Evolutionary conservation across 2,797 vertebrate genomes (phyloP), one percentile per base, ranked within the genome.

Genomic region (Hyperoplus immaculatus): DNA sequence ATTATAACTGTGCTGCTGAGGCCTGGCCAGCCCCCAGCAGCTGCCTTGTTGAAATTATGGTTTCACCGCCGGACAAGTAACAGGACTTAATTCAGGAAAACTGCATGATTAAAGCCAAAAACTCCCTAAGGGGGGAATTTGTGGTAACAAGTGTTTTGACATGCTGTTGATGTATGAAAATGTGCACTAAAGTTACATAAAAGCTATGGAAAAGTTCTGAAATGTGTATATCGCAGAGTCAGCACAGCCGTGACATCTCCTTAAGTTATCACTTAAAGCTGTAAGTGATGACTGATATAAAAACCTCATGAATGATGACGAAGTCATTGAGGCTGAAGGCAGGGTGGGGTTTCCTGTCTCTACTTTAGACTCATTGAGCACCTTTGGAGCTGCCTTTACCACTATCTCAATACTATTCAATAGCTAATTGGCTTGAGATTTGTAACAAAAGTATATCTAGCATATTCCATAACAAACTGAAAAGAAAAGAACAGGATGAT

Each of bases 1-100:
- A 90, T 91, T 82, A 82, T 88, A 79, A 77, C 82, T 72, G 60
- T 60, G 57, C 77, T 60, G 57, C 77, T 57, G 53, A 69, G 47
- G 62, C 75, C 69, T 84, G 78, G 77, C 43, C 0, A 14, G 55
- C 39, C 71, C 59, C 69, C 81, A 80, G 73, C 80, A 85, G 81
- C 85, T 87, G 82, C 71, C 58, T 81, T 15, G 21, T 73, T 77
- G 57, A 83, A 81, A 83, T 81, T 80, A 77, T 62, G 60, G 47
- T 60, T 78, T 29, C 29, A 29, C 29, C 16, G 6, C 73, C 54
- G 13, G 57, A 75, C 59, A 36, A 57, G 60, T 66, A 87, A 78
- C 73, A 9, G 66, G 75, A 83, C 77, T 46, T 78, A 55, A 60
- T 61, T 56, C 54, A 73, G 67, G 21, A 84, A 81, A 81, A 78